Evolutionary conservation across 2,113 vertebrate genomes (phyloP), one percentile per base, ranked within the genome.

Genomic region (Callipepla californica): DNA sequence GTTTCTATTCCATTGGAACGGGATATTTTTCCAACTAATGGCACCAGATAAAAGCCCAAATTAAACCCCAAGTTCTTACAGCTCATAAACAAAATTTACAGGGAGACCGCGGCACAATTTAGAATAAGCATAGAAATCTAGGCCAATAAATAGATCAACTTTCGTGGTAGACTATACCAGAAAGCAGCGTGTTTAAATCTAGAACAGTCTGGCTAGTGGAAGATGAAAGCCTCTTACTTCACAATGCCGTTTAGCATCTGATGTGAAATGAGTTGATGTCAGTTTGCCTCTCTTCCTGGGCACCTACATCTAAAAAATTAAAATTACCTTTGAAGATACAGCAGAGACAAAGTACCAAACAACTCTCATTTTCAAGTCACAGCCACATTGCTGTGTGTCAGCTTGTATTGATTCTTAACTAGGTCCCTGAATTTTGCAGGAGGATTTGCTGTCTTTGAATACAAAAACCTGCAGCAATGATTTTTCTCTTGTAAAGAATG

Each of bases 131-230:
- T 70, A 79, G 89, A 90, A 93, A 96, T 95, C 80, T 96, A 93
- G 95, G 95, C 83, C 95, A 96, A 85, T 93, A 96, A 96, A 92
- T 95, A 96, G 95, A 96, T 94, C 96, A 95, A 2, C 90, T 88
- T 93, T 61, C 47, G 63, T 96, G 85, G 92, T 80, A 96, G 93
- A 61, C 93, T 94, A 83, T 6, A 80, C 68, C 61, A 94, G 82
- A 63, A 91, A 80, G 61, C 68, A 77, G 82, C 40, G 16, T 10
- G 11, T 50, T 86, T 84, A 79, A 89, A 96, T 96, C 89, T 96
- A 79, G 93, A 96, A 75, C 95, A 94, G 94, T 93, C 96, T 96
- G 89, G 86, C 80, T 92, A 87, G 89, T 90, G 77, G 73, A 59
- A 96, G 96, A 96, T 96, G 66, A 96, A 96, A 96, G 95, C 53